A percentile compares a stretch with the other conserved stretches of the same genome.
These are phyloP conservation scores for Clavelina lepadiformis DNA, from an alignment of 23 tunicate species.

Conservation along the genomic window DNA sequence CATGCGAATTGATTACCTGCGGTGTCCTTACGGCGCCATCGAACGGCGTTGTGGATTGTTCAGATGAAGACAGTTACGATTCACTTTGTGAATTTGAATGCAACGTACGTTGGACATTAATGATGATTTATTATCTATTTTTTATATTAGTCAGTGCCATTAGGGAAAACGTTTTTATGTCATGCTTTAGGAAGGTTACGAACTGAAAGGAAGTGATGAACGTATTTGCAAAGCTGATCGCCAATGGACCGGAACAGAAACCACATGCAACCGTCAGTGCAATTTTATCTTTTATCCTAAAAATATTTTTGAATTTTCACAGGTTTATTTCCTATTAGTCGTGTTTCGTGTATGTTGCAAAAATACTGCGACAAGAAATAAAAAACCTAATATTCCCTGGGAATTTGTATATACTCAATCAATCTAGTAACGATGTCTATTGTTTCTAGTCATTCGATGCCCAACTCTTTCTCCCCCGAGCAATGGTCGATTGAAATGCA, in stretches of 20 bases:
- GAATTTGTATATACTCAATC: too few relatives aligned
- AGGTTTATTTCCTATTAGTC: too few relatives aligned
- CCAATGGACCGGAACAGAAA: conserved; percentile 52
- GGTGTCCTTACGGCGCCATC: conserved; percentile 39
- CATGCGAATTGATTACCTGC: conserved; percentile 63
- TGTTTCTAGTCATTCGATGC: conserved; percentile 69
- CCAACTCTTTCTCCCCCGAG: conserved; percentile 60
- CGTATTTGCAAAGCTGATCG: conserved; percentile 55
- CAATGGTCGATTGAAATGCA: conserved; percentile 83
- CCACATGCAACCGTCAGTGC: conserved; percentile 68
- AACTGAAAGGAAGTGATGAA: conserved; percentile 19
- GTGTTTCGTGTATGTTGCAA: too few relatives aligned
- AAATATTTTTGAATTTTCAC: not conserved
- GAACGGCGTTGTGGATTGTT: conserved; percentile 47
- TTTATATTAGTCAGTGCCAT: too few relatives aligned
- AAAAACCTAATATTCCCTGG: too few relatives aligned
- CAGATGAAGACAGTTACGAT: conserved; percentile 27
- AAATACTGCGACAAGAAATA: too few relatives aligned
- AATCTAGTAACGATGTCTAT: too few relatives aligned
- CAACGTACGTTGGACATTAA: conserved; percentile 58
- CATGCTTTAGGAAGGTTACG: conserved; percentile 45
- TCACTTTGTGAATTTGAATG: conserved; percentile 67
- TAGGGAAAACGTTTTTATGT: too few relatives aligned
- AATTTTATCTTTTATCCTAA: not conserved
- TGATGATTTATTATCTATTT: too few relatives aligned